Conservation (phyloP, 2,797 vertebrate species). For the Meda fulgida region DNA sequence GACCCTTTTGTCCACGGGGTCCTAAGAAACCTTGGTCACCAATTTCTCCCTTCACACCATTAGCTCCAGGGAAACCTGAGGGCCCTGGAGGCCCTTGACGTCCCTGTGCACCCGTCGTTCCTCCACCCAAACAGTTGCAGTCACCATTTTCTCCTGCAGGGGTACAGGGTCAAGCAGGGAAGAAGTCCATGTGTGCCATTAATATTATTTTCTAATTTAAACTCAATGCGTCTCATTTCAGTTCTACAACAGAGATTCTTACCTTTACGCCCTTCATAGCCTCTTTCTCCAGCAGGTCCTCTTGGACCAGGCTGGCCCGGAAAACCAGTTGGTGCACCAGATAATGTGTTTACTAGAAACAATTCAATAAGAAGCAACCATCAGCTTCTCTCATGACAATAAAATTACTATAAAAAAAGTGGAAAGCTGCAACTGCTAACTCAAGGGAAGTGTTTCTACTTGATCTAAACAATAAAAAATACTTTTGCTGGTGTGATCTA, state of each 20-base stretch:
- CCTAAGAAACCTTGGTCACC: constrained; percentile 54
- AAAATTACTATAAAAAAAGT: not conserved
- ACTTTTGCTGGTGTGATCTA: not conserved
- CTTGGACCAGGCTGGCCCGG: constrained; percentile 65
- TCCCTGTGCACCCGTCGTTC: constrained; percentile 31
- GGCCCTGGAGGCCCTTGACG: constrained; percentile 43
- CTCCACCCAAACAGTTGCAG: constrained; percentile 57
- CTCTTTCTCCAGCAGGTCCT: constrained; percentile 65
- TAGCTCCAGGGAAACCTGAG: constrained; percentile 39
- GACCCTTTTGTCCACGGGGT: constrained; percentile 40
- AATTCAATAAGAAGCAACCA: not conserved
- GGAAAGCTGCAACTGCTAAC: no score
- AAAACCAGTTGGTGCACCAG: constrained; percentile 9
- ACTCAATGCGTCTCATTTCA: not conserved
- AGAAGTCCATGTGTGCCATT: not conserved
- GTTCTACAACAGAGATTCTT: not conserved
- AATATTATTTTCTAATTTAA: not conserved
- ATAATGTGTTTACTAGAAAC: constrained; percentile 42
- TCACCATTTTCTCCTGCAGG: constrained; percentile 55
- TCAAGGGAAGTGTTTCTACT: not conserved
- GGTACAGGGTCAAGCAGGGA: not conserved
- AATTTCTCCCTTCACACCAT: constrained; percentile 47
- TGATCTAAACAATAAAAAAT: not conserved
- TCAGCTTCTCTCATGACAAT: not conserved
- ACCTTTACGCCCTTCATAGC: constrained; percentile 73